phyloP scores from a whole-genome alignment of 2,888 invertebrate genomes.

The Steinernema scapterisci region DNA sequence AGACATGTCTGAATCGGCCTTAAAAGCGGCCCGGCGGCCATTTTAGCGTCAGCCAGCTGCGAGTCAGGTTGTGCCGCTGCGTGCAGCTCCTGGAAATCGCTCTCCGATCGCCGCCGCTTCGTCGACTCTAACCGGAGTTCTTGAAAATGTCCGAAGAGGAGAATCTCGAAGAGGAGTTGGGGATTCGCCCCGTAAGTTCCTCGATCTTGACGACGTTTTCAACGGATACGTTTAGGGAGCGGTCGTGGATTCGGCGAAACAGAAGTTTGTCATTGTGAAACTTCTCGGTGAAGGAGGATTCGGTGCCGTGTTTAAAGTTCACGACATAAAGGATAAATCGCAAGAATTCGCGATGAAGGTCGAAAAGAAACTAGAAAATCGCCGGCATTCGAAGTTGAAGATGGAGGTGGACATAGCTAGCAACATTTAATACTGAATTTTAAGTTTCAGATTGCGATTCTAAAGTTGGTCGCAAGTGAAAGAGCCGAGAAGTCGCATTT shows the following conservation, averaged over 20 bases:
- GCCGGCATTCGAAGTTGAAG: constrained; percentile 57
- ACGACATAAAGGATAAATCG: constrained; percentile 44
- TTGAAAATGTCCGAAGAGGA: constrained; percentile 32
- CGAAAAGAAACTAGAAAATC: constrained; percentile 54
- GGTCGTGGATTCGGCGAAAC: constrained; percentile 28
- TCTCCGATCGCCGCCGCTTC: not conserved
- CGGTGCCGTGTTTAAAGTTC: constrained; percentile 53
- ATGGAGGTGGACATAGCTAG: constrained; percentile 50
- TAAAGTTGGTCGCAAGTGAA: constrained; percentile 47
- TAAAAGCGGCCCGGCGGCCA: not conserved
- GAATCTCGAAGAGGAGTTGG: constrained; percentile 34
- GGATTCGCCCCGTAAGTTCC: constrained; percentile 31
- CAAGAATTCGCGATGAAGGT: constrained; percentile 58
- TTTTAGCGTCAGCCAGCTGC: not conserved
- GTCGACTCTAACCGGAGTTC: constrained; percentile 12
- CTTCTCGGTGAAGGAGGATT: constrained; percentile 60
- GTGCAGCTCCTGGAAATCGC: not conserved
- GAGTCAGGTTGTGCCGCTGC: not conserved
- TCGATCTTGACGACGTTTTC: no score
- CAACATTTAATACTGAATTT: not conserved
- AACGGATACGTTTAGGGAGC: constrained; percentile 2
- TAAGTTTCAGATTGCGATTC: constrained; percentile 49
- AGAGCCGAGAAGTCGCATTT: constrained; percentile 50
- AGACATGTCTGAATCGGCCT: not conserved
- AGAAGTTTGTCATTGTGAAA: constrained; percentile 46